Evolutionary conservation across 2,888 invertebrate genomes (phyloP).

Genomic region (Chymomyza procnemis): DNA sequence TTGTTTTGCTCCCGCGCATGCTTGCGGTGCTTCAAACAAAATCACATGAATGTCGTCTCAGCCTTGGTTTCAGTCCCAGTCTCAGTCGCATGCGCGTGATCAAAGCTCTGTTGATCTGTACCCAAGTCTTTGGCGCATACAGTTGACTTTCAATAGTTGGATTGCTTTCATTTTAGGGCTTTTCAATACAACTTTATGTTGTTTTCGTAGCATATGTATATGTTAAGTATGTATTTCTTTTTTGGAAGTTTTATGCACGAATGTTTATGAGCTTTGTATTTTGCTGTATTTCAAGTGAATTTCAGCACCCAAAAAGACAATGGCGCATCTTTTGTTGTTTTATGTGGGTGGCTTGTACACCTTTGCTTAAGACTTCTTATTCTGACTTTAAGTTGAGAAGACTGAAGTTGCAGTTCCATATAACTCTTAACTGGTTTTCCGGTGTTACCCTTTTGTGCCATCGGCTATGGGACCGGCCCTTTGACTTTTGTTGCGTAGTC

Average conservation of each 20-base stretch:
- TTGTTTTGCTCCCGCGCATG: slow-evolving; percentile 74
- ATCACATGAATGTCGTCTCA: slow-evolving; percentile 68
- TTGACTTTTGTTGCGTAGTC: background rate
- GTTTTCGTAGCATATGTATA: slow-evolving; percentile 32
- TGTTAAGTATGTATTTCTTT: slow-evolving; percentile 21
- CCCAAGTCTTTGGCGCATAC: slow-evolving; percentile 51
- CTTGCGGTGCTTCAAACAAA: slow-evolving; percentile 71
- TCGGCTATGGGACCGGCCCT: background rate
- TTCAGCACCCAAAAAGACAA: slow-evolving; percentile 60
- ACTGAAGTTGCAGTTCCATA: slow-evolving; percentile 16
- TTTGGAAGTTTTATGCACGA: slow-evolving; percentile 26
- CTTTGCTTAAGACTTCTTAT: background rate
- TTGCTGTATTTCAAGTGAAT: slow-evolving; percentile 54
- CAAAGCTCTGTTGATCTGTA: slow-evolving; percentile 72
- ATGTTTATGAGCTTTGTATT: slow-evolving; percentile 48
- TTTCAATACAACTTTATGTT: slow-evolving; percentile 63
- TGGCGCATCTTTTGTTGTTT: slow-evolving; percentile 56
- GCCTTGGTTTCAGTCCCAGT: slow-evolving; percentile 44
- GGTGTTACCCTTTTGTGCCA: slow-evolving; percentile 4
- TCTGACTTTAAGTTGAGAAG: background rate
- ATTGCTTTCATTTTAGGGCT: slow-evolving; percentile 68
- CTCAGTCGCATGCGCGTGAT: slow-evolving; percentile 69
- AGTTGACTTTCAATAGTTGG: slow-evolving; percentile 7
- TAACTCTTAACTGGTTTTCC: slow-evolving; percentile 29
- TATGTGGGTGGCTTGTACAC: slow-evolving; percentile 63